Evolutionary conservation across 2,888 invertebrate genomes (phyloP).

Genomic region (Lasioglossum pauxillum): DNA sequence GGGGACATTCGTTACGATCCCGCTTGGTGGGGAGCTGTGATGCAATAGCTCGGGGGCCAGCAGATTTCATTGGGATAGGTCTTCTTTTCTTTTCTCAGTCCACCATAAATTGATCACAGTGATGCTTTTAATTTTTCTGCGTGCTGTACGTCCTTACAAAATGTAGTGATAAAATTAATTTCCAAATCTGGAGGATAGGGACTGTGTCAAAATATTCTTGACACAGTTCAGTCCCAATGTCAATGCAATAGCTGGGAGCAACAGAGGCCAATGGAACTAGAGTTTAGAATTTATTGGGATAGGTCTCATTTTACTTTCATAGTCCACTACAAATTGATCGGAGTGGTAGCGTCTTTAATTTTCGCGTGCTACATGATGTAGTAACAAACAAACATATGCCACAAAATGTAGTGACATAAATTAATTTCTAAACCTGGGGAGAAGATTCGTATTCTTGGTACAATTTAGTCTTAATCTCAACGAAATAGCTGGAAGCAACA

Average conservation of each 20-base stretch:
- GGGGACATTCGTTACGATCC: slow-evolving; percentile 15
- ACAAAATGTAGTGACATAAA: not conserved
- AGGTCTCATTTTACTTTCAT: not conserved
- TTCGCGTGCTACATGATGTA: too few relatives aligned
- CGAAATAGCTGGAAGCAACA: not conserved
- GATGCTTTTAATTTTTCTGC: too few relatives aligned
- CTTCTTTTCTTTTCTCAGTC: not conserved
- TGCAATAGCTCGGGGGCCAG: not conserved
- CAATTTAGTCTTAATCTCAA: too few relatives aligned
- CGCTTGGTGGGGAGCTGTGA: not conserved
- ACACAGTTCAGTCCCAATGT: not conserved
- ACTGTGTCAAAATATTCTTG: not conserved
- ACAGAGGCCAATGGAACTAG: accelerated
- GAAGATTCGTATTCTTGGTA: too few relatives aligned
- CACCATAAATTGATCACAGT: not conserved
- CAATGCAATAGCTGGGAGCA: not conserved
- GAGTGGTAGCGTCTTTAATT: too few relatives aligned
- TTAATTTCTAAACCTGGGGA: too few relatives aligned
- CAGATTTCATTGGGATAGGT: not conserved
- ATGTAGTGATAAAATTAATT: not conserved
- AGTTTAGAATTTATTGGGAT: not conserved
- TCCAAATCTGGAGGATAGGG: not conserved
- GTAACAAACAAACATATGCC: too few relatives aligned
- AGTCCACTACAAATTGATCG: too few relatives aligned
- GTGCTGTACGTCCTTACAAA: too few relatives aligned